Base-by-base conservation (phyloP, 2,113 vertebrate species). In the Tyrannus savana region DNA sequence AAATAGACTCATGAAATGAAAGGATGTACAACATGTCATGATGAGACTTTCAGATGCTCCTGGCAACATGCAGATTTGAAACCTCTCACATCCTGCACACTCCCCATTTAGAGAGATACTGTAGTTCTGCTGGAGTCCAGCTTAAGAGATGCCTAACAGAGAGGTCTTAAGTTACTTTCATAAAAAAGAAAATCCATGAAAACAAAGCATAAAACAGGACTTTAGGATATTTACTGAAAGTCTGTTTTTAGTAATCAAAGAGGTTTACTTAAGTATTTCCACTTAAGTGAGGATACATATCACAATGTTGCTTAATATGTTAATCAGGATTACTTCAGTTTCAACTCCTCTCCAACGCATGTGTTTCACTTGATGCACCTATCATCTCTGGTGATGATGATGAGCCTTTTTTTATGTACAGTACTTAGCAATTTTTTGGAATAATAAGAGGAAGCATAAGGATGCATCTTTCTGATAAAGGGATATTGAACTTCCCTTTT, bases 31-130 rank as follows among this genome's bases (percentile, higher is more conserved):
- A 3, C 21, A 28, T 11, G 6, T 55, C 22, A 42, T 3, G 14
- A 58, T 63, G 47, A 77, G 55, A 74, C 35, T 74, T 71, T 50
- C 50, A 87, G 53, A 42, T 79, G 7, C 25, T 87, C n/a, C 46
- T 87, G 71, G 10, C 3, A 91, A 11, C 7, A 19, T 14, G 2
- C 8, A 68, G 16, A 12, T 79, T 72, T 79, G 64, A 87, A 72
- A 72, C 2, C 25, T 66, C 23, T 69, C 31, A 6, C 2, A 16
- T 14, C 6, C 4, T 22, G 14, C 15, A 50, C 12, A 13, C 10
- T 0, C 7, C 14, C 5, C 6, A 1, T 46, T 84, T 37, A 80
- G 59, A 59, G 33, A 23, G 7, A 8, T 0, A 42, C 5, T 14
- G 10, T 15, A 19, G 35, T 53, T 77, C 83, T 94, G 16, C 18